Percentiles rank a stretch among this genome's conserved stretches.
Evolutionary conservation across 2,113 vertebrate species (phyloP).

Genomic region (Tylochromis polylepis): DNA sequence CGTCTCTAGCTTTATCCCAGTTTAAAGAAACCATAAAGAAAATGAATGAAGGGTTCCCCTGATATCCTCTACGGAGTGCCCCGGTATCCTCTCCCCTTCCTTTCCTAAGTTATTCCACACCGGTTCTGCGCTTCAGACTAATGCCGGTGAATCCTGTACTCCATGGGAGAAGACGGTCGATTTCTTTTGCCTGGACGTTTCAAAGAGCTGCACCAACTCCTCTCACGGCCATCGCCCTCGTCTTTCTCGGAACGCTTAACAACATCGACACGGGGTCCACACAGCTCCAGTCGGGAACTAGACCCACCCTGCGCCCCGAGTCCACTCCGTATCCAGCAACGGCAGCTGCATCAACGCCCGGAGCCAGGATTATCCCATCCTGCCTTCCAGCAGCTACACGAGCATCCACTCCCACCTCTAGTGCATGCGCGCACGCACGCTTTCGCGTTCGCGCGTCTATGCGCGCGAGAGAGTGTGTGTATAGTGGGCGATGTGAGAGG

Average conservation of each 20-base stretch:
- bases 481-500: conserved; percentile 36
- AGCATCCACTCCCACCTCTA: conserved; percentile 59
- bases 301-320: conserved; percentile 56
- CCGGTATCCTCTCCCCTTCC: not conserved
- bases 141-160: conserved; percentile 30
- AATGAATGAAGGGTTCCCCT: not conserved
- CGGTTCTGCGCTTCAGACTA: conserved; percentile 14
- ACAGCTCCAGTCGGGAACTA: conserved; percentile 41
- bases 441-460: not conserved
- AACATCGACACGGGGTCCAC: conserved; percentile 42
- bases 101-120: conserved; percentile 43
- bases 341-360: conserved; percentile 67
- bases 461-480: not conserved
- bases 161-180: conserved; percentile 38
- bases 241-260: conserved; percentile 36
- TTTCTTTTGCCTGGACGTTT: conserved; percentile 35
- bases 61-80: not conserved
- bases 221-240: conserved; percentile 42
- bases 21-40: conserved; percentile 25
- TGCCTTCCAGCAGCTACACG: conserved; percentile 58
- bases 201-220: conserved; percentile 48
- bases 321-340: conserved; percentile 61
- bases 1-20: conserved; percentile 23
- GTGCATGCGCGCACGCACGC: conserved; percentile 16
- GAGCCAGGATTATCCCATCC: conserved; percentile 72